Evolutionary conservation across 1,140 invertebrate genomes (phyloP), one percentile per base, ranked within the genome.

Genomic region (Babylonia areolata): DNA sequence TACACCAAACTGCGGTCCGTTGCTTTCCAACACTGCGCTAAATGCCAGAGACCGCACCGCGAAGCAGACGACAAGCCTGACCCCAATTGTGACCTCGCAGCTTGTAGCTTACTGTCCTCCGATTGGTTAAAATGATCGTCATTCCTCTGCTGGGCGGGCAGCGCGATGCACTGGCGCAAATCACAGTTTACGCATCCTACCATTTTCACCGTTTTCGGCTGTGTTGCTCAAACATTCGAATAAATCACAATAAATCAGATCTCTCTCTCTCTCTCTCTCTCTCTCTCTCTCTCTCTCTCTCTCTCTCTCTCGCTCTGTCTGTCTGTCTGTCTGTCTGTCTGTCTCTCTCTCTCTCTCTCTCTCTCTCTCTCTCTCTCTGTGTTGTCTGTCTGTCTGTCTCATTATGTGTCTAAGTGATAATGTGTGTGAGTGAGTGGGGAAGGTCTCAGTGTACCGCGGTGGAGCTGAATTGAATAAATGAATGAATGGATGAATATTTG

Each of bases 1-100:
- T n/a, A 69, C 64, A 69, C 64, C 64, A 69, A 9, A 11, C 5
- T 69, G n/a, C n/a, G 71, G 6, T 31, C 71, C 31, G 71, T 35
- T 33, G 33, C n/a, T 11, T 75, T 31, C 31, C 71, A 35, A 35
- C 71, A 35, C 71, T 3, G 31, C 71, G 71, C n/a, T 11, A 35
- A 75, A 75, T 75, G 71, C 71, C 71, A 75, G 71, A 75, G 33
- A 33, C 20, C 71, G 46, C 46, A 51, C 46, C 46, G 46, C 46
- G 46, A 81, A 83, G 81, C 81, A 83, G 81, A 83, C 81, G 81
- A 83, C 81, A 83, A 51, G 42, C 54, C 2, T 83, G 81, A 83
- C 81, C 81, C 39, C 54, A 37, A 69, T 40, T 2, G 58, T 83
- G 81, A 83, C 81, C 81, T 37, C 81, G 64, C 54, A 64, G 58